Percentiles rank a stretch among this genome's conserved stretches.
Evolutionary conservation across 2,888 invertebrate species (phyloP).

Genomic region (Mythimna albipuncta): DNA sequence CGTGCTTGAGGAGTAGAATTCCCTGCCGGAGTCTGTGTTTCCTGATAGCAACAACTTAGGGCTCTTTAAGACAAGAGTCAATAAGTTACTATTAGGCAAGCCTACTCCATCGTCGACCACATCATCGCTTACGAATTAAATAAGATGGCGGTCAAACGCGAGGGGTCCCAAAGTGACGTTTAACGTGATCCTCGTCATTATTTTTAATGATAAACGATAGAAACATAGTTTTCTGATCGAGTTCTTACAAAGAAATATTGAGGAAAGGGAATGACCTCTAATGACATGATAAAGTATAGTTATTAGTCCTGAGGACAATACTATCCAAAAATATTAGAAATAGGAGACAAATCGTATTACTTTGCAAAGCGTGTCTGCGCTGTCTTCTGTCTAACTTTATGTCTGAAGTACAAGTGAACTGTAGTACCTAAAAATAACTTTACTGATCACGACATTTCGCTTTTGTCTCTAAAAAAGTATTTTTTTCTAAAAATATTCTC

Average conservation of each 20-base stretch:
- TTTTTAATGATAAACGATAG: background rate
- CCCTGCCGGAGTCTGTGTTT: no score
- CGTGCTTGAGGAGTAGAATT: no score
- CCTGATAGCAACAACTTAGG: no score
- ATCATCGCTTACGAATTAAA: no score
- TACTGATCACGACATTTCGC: constrained; percentile 6
- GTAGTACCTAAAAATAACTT: constrained; percentile 28
- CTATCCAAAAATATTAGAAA: background rate
- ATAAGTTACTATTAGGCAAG: no score
- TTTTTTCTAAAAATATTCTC: constrained; percentile 25
- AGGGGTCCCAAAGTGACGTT: background rate
- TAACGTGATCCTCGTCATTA: background rate
- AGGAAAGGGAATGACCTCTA: background rate
- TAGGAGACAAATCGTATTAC: constrained; percentile 1
- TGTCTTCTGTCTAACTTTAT: constrained; percentile 1
- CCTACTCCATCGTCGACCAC: no score
- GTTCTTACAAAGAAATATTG: background rate
- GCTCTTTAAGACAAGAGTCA: no score
- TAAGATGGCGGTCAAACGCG: no score
- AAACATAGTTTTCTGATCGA: background rate
- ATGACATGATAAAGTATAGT: background rate
- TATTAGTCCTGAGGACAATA: background rate
- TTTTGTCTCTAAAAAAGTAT: constrained; percentile 5
- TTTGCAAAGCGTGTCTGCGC: background rate
- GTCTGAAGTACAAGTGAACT: constrained; percentile 5